phyloP scores from a whole-genome alignment of 2,113 vertebrate species.

The Misgurnus anguillicaudatus region DNA sequence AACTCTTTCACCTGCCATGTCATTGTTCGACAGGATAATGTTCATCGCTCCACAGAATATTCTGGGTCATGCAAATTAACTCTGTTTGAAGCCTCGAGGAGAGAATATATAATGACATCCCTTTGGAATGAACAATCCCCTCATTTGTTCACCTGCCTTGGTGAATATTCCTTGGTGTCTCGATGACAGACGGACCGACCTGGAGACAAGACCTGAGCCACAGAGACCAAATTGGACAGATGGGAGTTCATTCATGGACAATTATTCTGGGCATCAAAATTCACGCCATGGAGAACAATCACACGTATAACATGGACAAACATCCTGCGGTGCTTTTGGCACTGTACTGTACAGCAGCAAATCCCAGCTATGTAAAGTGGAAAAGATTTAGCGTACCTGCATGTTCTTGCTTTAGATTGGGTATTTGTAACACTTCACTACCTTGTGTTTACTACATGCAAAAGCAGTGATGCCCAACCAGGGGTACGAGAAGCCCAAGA shows the following conservation, averaged over 20 bases:
- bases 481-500: too few species aligned
- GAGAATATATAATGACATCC: constrained; percentile 32
- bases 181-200: constrained; percentile 28
- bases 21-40: constrained; percentile 20
- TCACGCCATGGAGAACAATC: constrained; percentile 17
- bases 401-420: neutral
- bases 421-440: neutral
- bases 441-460: too few species aligned
- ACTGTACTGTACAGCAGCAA: neutral
- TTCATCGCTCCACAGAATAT: constrained; percentile 16
- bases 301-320: constrained; percentile 1
- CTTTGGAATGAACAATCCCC: constrained; percentile 26
- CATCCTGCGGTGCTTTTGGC: neutral
- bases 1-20: neutral
- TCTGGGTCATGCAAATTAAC: constrained; percentile 40
- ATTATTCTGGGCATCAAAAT: constrained; percentile 39
- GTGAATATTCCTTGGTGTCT: constrained; percentile 17
- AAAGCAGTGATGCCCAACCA: neutral
- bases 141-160: constrained; percentile 34
- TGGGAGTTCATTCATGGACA: constrained; percentile 43
- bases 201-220: constrained; percentile 10
- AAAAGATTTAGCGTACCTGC: neutral
- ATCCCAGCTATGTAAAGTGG: neutral
- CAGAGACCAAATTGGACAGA: constrained; percentile 42
- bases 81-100: constrained; percentile 16